Conservation (phyloP, 2,888 invertebrate genomes). For the Petrophora chlorosata region DNA sequence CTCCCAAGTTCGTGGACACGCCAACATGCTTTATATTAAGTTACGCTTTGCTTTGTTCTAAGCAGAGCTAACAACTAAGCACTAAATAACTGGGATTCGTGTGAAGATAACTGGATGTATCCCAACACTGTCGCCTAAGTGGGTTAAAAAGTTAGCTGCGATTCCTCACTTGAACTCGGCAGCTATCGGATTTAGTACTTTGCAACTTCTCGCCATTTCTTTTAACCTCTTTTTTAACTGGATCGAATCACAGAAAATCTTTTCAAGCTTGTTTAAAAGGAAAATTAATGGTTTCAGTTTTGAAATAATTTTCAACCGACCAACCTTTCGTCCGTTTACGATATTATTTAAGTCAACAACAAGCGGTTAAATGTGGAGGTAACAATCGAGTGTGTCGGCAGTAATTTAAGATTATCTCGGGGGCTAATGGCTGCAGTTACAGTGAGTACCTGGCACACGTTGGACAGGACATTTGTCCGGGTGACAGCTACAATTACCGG, state of each 20-base stretch:
- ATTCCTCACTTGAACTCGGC: slow-evolving; percentile 25
- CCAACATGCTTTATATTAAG: slow-evolving; percentile 74
- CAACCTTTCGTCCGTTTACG: slow-evolving; percentile 9
- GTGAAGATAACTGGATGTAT: slow-evolving; percentile 48
- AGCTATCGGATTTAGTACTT: slow-evolving; percentile 23
- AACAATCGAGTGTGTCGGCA: slow-evolving; percentile 50
- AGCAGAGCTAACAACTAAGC: slow-evolving; percentile 46
- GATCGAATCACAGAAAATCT: slow-evolving; percentile 4
- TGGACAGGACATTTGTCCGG: slow-evolving; percentile 72
- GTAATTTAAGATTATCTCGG: slow-evolving; percentile 68
- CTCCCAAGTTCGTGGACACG: slow-evolving; percentile 70
- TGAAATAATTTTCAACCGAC: background rate
- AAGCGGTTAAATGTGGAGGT: slow-evolving; percentile 32
- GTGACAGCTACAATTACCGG: slow-evolving; percentile 78
- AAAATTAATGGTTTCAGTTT: background rate
- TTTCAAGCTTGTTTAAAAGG: background rate
- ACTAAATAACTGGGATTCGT: slow-evolving; percentile 53
- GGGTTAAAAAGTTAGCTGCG: slow-evolving; percentile 33
- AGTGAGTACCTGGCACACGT: slow-evolving; percentile 70
- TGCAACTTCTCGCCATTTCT: slow-evolving; percentile 12
- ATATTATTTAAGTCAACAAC: slow-evolving; percentile 16
- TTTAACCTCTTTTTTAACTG: slow-evolving; percentile 21
- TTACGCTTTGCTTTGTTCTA: slow-evolving; percentile 64
- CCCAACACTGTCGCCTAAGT: slow-evolving; percentile 28
- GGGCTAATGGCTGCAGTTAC: slow-evolving; percentile 70